Conservation (phyloP, 2,888 invertebrate genomes). For the Penaeus monodon region DNA sequence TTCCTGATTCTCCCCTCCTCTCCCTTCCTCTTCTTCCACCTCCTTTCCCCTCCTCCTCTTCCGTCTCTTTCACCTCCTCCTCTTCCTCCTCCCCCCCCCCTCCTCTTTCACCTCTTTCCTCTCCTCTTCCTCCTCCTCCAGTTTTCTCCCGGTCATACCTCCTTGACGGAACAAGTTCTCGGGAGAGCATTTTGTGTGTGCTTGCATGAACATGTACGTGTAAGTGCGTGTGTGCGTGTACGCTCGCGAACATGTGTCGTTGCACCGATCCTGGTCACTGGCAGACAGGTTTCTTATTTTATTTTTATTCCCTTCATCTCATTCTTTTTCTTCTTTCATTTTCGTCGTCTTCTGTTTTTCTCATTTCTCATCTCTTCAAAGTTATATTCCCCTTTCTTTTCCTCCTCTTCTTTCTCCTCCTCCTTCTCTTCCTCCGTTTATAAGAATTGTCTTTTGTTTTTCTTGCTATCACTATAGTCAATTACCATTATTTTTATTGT, state of each 20-base stretch:
- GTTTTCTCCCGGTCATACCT: background rate
- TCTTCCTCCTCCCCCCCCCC: background rate
- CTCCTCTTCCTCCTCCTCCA: background rate
- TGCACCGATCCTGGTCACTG: too few relatives aligned
- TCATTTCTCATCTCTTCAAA: background rate
- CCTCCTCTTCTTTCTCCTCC: background rate
- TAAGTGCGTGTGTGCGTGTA: too few relatives aligned
- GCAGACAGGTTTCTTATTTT: too few relatives aligned
- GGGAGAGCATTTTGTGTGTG: too few relatives aligned
- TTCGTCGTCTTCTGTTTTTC: background rate
- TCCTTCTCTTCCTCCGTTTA: background rate
- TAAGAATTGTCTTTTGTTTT: background rate
- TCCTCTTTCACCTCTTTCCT: background rate
- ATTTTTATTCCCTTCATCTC: too few relatives aligned
- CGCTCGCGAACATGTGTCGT: too few relatives aligned
- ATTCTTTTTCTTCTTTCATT: background rate
- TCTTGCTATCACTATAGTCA: background rate
- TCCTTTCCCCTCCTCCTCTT: background rate
- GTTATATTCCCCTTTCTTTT: background rate
- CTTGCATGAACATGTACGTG: too few relatives aligned
- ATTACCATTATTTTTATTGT: too few relatives aligned
- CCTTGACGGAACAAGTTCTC: too few relatives aligned
- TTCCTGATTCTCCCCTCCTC: background rate
- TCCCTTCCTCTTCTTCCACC: background rate
- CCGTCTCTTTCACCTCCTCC: background rate